A percentile compares a stretch with the other conserved stretches of the same genome.
phyloP scores from a whole-genome alignment of 2,113 vertebrate species.

The Salvator merianae region DNA sequence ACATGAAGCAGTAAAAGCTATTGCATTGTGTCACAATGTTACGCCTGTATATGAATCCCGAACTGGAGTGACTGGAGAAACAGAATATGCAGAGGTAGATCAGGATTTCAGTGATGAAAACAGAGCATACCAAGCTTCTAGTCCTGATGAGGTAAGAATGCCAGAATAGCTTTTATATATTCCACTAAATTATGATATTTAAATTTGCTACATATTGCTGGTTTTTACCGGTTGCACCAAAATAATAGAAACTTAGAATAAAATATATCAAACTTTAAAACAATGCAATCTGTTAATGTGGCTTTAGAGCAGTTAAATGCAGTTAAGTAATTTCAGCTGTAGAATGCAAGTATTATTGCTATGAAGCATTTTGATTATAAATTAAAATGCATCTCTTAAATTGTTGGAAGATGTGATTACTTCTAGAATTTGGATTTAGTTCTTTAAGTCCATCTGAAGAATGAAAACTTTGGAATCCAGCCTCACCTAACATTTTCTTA shows the following conservation, averaged over 20 bases:
- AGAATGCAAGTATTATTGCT: not conserved
- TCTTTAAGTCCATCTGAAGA: not conserved
- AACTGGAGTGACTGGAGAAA: slow-evolving; percentile 71
- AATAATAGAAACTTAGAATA: not conserved
- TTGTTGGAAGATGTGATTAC: not conserved
- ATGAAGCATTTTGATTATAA: not conserved
- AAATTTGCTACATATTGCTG: not conserved
- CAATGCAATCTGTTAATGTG: not conserved
- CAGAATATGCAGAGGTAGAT: slow-evolving; percentile 89
- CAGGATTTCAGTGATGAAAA: slow-evolving; percentile 95
- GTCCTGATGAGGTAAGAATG: slow-evolving; percentile 90
- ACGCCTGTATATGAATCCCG: slow-evolving; percentile 92
- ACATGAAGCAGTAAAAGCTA: slow-evolving; percentile 94
- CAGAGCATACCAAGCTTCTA: slow-evolving; percentile 95
- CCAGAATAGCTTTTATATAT: not conserved
- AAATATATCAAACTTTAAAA: not conserved
- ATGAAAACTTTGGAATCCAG: not conserved
- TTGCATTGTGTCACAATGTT: slow-evolving; percentile 95
- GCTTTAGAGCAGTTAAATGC: not conserved
- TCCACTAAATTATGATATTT: not conserved
- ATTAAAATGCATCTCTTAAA: not conserved
- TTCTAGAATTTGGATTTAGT: not conserved
- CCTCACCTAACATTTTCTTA: not conserved
- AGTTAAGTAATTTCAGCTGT: not conserved
- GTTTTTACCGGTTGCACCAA: not conserved